These are phyloP conservation scores for Drosophila demipolita DNA, from an alignment of 2,888 invertebrate genomes.

Conservation along the genomic window DNA sequence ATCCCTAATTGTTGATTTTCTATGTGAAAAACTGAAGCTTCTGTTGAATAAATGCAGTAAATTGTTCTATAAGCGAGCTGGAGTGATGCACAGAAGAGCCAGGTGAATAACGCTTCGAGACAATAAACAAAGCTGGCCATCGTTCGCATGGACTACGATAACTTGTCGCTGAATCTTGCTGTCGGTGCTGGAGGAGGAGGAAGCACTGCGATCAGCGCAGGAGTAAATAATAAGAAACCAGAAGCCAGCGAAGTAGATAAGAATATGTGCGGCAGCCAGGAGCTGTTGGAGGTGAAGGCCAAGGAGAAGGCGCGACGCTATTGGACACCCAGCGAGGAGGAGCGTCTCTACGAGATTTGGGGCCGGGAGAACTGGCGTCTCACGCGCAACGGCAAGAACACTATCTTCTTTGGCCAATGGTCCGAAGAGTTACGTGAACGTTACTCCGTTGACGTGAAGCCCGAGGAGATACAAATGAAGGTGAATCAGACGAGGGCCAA, in stretches of 20 bases:
- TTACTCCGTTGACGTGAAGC: slow-evolving; percentile 77
- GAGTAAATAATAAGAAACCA: slow-evolving; percentile 36
- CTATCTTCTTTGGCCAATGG: slow-evolving; percentile 79
- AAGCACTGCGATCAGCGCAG: slow-evolving; percentile 40
- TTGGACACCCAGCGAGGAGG: slow-evolving; percentile 82
- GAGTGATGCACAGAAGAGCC: slow-evolving; percentile 1
- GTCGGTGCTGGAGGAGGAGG: slow-evolving; percentile 39
- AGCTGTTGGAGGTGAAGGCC: slow-evolving; percentile 64
- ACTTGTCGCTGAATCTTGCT: slow-evolving; percentile 37
- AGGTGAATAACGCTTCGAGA: slow-evolving; percentile 8
- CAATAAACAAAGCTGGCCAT: background rate
- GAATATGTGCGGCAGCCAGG: slow-evolving; percentile 66
- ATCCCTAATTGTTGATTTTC: slow-evolving; percentile 74
- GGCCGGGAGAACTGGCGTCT: slow-evolving; percentile 82
- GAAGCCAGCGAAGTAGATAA: slow-evolving; percentile 35
- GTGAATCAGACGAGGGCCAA: slow-evolving; percentile 83
- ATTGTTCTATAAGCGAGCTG: slow-evolving; percentile 3
- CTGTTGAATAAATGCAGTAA: slow-evolving; percentile 22
- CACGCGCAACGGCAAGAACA: slow-evolving; percentile 80
- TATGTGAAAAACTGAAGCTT: slow-evolving; percentile 55
- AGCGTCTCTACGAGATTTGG: slow-evolving; percentile 82
- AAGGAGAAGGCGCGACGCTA: slow-evolving; percentile 80
- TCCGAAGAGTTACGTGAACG: slow-evolving; percentile 76
- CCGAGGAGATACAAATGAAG: slow-evolving; percentile 81
- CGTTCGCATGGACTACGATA: slow-evolving; percentile 69